Evolutionary conservation across 2,888 invertebrate species (phyloP).

Genomic region (Ischnus inquisitorius): DNA sequence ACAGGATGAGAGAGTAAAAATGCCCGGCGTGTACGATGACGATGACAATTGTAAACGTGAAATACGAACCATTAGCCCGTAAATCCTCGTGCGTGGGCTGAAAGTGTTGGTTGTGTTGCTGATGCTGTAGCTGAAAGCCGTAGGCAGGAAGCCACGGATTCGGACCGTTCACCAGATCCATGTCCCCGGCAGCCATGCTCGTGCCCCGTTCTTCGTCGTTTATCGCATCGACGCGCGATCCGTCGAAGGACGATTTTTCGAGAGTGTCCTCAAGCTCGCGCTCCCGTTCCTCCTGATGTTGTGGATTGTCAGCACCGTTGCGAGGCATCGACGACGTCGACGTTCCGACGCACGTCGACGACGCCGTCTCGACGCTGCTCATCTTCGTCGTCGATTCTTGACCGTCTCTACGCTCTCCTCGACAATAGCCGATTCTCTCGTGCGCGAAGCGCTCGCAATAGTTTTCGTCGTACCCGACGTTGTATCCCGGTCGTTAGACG

Average conservation of each 20-base stretch:
- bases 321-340: conserved; percentile 52
- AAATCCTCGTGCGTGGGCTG: conserved; percentile 83
- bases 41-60: conserved; percentile 36
- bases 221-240: neutral
- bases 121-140: conserved; percentile 90
- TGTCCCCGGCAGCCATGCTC: conserved; percentile 72
- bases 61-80: conserved; percentile 83
- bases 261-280: conserved; percentile 22
- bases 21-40: conserved; percentile 23
- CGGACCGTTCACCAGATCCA: conserved; percentile 87
- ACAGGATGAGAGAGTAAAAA: conserved; percentile 38
- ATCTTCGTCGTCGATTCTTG: conserved; percentile 69
- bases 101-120: conserved; percentile 87
- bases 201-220: conserved; percentile 72
- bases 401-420: conserved; percentile 31
- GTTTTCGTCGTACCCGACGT: conserved; percentile 63
- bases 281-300: conserved; percentile 20
- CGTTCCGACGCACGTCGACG: conserved; percentile 65
- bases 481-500: conserved; percentile 76
- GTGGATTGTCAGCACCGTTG: conserved; percentile 3
- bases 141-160: conserved; percentile 93
- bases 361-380: conserved; percentile 71
- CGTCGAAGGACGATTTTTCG: conserved; percentile 33
- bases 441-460: conserved; percentile 32
- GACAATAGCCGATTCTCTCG: conserved; percentile 46